phyloP scores from a whole-genome alignment of 2,797 vertebrate species.

The Anabacerthia variegaticeps region DNA sequence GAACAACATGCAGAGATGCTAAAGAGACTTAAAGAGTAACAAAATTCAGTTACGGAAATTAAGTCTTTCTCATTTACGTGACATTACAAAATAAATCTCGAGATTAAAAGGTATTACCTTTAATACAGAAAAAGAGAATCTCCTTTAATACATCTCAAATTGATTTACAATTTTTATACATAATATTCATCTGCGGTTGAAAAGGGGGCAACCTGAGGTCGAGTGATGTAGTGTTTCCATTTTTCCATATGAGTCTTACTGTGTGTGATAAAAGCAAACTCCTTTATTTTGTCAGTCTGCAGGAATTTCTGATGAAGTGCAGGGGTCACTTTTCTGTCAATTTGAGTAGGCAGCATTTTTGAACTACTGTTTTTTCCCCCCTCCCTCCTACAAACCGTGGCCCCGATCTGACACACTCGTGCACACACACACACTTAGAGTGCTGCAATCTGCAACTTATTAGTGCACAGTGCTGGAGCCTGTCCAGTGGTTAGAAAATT shows the following conservation, averaged over 20 bases:
- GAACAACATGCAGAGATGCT: constrained; percentile 14
- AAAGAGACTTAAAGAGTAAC: constrained; percentile 32
- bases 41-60: constrained; percentile 59
- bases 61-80: constrained; percentile 58
- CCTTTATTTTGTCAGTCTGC: constrained; percentile 81
- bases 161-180: constrained; percentile 82
- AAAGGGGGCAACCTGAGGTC: constrained; percentile 86
- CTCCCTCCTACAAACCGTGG: constrained; percentile 62
- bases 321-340: constrained; percentile 86
- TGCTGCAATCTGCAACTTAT: constrained; percentile 91
- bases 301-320: constrained; percentile 88
- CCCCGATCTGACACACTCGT: constrained; percentile 83
- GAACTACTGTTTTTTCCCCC: constrained; percentile 76
- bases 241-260: constrained; percentile 86
- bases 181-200: constrained; percentile 80
- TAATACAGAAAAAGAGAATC: constrained; percentile 61
- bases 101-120: constrained; percentile 66
- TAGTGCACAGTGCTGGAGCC: constrained; percentile 87
- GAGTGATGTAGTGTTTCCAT: constrained; percentile 92
- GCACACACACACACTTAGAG: constrained; percentile 61
- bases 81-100: constrained; percentile 64
- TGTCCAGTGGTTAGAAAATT: constrained; percentile 83
- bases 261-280: constrained; percentile 84
- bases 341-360: constrained; percentile 77
- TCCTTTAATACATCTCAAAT: constrained; percentile 76